These are phyloP conservation scores for Tipula confusa DNA, from an alignment of 2,888 invertebrate genomes.

Conservation along the genomic window DNA sequence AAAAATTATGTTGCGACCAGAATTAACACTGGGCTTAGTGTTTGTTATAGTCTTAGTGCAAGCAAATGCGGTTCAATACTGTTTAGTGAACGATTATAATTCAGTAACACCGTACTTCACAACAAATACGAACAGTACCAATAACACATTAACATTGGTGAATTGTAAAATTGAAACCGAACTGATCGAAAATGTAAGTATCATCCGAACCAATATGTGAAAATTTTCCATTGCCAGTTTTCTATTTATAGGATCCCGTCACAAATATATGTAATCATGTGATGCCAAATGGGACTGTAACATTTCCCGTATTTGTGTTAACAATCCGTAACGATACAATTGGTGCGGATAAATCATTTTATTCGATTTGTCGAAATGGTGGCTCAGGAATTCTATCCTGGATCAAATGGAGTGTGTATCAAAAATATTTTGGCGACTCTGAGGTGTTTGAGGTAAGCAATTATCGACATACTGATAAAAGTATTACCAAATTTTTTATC, in stretches of 20 bases:
- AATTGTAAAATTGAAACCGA: conserved; percentile 27
- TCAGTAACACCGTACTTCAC: neutral
- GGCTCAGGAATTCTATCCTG: neutral
- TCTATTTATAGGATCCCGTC: neutral
- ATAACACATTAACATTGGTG: neutral
- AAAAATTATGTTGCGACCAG: neutral
- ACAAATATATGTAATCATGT: conserved; percentile 25
- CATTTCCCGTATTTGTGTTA: neutral
- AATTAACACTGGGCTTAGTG: neutral
- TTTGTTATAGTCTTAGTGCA: neutral
- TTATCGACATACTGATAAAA: neutral
- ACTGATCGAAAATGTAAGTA: conserved; percentile 15
- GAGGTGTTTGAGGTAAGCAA: conserved; percentile 26
- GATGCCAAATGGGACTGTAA: neutral
- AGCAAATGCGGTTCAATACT: neutral
- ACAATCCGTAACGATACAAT: conserved; percentile 15
- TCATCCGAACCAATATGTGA: neutral
- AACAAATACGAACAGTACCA: neutral
- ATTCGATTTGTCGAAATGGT: neutral
- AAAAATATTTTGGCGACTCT: neutral
- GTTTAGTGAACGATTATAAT: conserved; percentile 5
- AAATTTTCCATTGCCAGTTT: neutral
- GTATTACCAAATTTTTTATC: conserved; percentile 13
- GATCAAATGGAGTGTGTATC: neutral
- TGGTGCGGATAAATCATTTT: neutral